Evolutionary conservation across 2,888 invertebrate species (phyloP), one percentile per base, ranked within the genome.

Genomic region (Smittia aterrima): DNA sequence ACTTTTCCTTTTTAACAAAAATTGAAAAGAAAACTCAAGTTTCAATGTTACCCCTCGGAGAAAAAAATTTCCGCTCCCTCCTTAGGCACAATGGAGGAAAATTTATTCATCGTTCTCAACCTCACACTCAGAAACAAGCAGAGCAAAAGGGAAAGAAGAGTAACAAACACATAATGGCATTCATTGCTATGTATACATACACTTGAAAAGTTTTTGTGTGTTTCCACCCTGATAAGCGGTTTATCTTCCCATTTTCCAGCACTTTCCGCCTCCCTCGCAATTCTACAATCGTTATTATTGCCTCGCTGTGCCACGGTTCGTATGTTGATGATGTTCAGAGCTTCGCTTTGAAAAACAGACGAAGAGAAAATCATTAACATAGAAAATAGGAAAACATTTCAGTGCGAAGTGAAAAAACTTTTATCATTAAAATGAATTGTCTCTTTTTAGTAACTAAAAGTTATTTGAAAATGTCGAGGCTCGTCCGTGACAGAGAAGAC

Each of bases 231-330:
- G 76, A 76, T 79, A 79, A 79, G 79, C 79, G 77, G 79, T 78
- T 79, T 79, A 79, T 79, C 79, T 79, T 79, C 78, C 77, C 78
- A 78, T 79, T 78, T 78, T 40, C 32, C 62, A 25, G 16, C 58
- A 22, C 64, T 64, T n/a, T 64, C 9, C 27, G 64, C 64, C 64
- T 64, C 25, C 64, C 25, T 58, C 18, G 18, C 22, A 58, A 25
- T 27, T 64, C 64, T n/a, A 16, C 64, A 64, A 27, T 58, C 58
- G 58, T 58, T 20, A 22, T 47, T 47, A 47, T 58, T 58, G 58
- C 47, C 16, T 47, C 16, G 3, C 38, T 38, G n/a, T n/a, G 7
- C 58, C 22, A 58, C n/a, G 22, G 18, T 11, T 58, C 18, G 58
- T 58, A 20, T 58, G 58, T 58, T 58, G 58, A 22, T 58, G 58